Evolutionary conservation across 1,140 invertebrate species (phyloP), one percentile per base, ranked within the genome.

Genomic region (Microplitis demolitor): DNA sequence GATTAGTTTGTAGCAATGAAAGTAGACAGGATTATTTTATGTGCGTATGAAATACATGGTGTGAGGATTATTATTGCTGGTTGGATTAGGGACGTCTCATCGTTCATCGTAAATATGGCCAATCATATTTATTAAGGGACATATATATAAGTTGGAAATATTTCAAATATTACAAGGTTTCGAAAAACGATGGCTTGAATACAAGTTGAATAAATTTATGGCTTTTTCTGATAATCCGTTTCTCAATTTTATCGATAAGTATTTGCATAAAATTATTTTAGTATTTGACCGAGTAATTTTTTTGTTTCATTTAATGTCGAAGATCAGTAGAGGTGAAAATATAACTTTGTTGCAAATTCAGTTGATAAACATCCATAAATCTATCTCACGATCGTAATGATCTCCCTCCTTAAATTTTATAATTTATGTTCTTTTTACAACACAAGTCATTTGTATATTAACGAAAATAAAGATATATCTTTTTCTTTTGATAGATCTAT

Each of bases 101-200:
- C 54, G 54, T 72, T 72, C n/a, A 39, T 56, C 54, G 54, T 72
- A 72, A 72, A 72, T 51, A 60, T 68, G 31, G 45, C 8, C 64
- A 72, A 72, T 72, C 64, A 67, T 72, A 72, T 72, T 50, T 67
- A 72, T 72, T 64, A 72, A 54, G 35, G 56, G 24, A 50, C 58
- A 34, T 14, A 68, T 34, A 58, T 66, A 67, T 61, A 8, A 54
- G 33, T 51, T 31, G 24, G 45, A 16, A 34, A 8, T 37, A 61
- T 61, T 50, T 34, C n/a, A 24, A 45, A 71, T 37, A 16, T 37
- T 33, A 11, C 6, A 5, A 71, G 6, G 58, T 39, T 31, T 67
- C 56, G 39, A 62, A 33, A 61, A n/a, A 37, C 9, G 35, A 16
- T 31, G n/a, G 4, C 50, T 13, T 50, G 51, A 39, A n/a, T 13